Evolutionary conservation across 2,113 vertebrate genomes (phyloP), one percentile per base, ranked within the genome.

Genomic region (Anolis sagrei): DNA sequence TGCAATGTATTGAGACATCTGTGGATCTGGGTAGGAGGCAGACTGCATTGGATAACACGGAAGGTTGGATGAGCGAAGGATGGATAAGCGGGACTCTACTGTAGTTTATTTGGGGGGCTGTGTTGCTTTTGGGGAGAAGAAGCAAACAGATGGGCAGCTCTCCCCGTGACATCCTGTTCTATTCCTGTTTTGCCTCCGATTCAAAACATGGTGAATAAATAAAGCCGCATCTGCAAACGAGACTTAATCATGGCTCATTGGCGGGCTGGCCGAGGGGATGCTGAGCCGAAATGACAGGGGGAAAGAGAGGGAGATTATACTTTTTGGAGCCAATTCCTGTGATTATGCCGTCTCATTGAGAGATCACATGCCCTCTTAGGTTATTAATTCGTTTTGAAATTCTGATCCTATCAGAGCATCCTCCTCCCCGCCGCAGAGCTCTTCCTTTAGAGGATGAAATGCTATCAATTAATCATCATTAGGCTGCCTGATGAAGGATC

Each of bases 321-420:
- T 44, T 76, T 49, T 49, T 44, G 34, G 32, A 27, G 39, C 1
- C 61, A 1, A 58, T 19, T 27, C 51, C 78, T 21, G 77, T 6
- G 85, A 91, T 90, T 87, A 88, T 78, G 79, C 34, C 73, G 19
- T 10, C 84, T 88, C 88, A 89, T 92, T 88, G 86, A 87, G 85
- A 61, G 13, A 69, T 90, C 3, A 9, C 76, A 87, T 1, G 79
- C 72, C 5, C 16, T 74, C 86, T 73, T 82, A 85, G 88, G 73
- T 76, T 61, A 90, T 86, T 93, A 84, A 91, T 88, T 88, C 89
- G 88, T 87, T 79, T 91, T 85, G 78, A 85, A 85, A 88, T 86
- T 89, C 89, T 81, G 48, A 90, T 90, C 89, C 89, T 69, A 10
- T 44, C 48, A 87, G 78, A 88, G 83, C 87, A 5, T 21, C 61